Evolutionary conservation across 2,888 invertebrate species (phyloP).

Genomic region (Acleris literana): DNA sequence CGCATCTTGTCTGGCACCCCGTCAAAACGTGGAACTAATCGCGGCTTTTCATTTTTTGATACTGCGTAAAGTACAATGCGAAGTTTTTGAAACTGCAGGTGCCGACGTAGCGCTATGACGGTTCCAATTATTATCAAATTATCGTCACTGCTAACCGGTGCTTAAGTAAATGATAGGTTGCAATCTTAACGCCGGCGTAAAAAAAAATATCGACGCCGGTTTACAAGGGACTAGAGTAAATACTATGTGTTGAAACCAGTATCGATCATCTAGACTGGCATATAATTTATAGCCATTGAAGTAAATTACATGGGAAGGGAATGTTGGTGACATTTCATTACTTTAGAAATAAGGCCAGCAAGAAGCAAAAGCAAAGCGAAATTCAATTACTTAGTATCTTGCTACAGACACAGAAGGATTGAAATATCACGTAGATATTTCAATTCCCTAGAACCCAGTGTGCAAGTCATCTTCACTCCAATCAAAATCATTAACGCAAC

Average conservation of each 20-base stretch:
- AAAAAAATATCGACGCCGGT: conserved; percentile 69
- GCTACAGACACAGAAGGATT: no score
- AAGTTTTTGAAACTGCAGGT: conserved; percentile 40
- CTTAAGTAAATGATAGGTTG: conserved; percentile 66
- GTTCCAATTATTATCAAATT: conserved; percentile 76
- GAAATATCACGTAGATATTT: background rate
- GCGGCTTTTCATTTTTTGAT: no score
- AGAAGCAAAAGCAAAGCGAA: no score
- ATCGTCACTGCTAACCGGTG: conserved; percentile 69
- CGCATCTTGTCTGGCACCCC: no score
- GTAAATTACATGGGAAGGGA: conserved; percentile 39
- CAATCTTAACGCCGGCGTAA: conserved; percentile 60
- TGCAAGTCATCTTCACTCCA: conserved; percentile 42
- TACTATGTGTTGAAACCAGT: conserved; percentile 62
- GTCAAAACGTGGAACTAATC: no score
- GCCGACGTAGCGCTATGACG: conserved; percentile 58
- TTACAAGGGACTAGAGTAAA: conserved; percentile 68
- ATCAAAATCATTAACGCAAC: conserved; percentile 49
- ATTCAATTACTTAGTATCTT: no score
- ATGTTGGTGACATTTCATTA: background rate
- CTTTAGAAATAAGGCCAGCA: background rate
- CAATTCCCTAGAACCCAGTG: conserved; percentile 35
- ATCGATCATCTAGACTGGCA: conserved; percentile 58
- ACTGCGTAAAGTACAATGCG: background rate
- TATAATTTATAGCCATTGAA: conserved; percentile 54